Conservation (phyloP, 2,113 vertebrate genomes). For the Numenius arquata region DNA sequence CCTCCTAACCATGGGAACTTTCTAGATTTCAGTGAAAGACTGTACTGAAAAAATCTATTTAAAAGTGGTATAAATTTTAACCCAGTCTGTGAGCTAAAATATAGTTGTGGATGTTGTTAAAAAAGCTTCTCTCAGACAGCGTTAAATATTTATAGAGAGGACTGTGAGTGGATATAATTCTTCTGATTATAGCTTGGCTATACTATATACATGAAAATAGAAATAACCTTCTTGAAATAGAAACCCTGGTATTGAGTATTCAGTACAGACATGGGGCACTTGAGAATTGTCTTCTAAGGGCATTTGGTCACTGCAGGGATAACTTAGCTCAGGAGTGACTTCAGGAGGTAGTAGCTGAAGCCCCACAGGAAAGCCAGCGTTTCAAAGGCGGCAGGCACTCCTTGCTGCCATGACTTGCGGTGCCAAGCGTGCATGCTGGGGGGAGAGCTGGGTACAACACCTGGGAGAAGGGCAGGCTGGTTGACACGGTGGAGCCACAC, state of each 20-base stretch:
- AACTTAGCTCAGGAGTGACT: not conserved
- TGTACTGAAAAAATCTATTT: not conserved
- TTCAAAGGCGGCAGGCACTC: not conserved
- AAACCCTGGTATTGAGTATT: not conserved
- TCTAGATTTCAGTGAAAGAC: not conserved
- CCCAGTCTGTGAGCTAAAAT: not conserved
- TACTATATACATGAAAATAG: not conserved
- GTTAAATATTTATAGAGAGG: not conserved
- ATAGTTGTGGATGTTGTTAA: not conserved
- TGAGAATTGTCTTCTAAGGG: not conserved
- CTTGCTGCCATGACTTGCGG: not conserved
- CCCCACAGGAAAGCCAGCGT: accelerated
- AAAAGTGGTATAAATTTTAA: not conserved
- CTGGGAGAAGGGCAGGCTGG: not conserved
- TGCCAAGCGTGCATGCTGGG: accelerated
- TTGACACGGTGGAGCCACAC: accelerated
- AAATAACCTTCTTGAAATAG: not conserved
- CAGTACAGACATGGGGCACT: not conserved
- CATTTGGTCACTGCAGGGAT: not conserved
- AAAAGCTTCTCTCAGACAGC: not conserved
- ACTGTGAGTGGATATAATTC: not conserved
- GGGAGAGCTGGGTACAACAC: not conserved
- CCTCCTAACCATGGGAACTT: not conserved
- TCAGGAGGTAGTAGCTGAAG: not conserved
- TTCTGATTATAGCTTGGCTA: not conserved